Evolutionary conservation across 1,140 invertebrate genomes (phyloP).

Genomic region (Halyomorpha halys): DNA sequence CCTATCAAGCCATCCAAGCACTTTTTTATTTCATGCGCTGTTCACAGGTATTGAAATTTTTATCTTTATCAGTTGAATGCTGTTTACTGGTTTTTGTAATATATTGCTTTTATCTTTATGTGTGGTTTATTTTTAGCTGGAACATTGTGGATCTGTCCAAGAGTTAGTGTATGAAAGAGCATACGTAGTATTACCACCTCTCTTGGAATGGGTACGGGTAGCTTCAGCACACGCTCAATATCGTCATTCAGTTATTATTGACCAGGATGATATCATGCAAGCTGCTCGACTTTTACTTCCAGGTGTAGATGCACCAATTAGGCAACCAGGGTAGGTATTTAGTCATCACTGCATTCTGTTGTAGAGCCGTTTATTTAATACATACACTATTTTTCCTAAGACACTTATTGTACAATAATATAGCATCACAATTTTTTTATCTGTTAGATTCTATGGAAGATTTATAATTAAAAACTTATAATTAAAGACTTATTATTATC

Average conservation of each 20-base stretch:
- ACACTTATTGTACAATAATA: too few relatives aligned
- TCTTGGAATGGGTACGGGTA: conserved; percentile 78
- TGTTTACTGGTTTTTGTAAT: too few relatives aligned
- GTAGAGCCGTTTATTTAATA: too few relatives aligned
- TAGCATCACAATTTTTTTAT: too few relatives aligned
- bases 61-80: too few relatives aligned
- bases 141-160: conserved; percentile 52
- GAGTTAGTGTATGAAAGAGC: conserved; percentile 76
- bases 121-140: conserved; percentile 39
- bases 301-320: conserved; percentile 75
- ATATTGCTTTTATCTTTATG: too few relatives aligned
- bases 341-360: too few relatives aligned
- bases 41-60: conserved; percentile 50
- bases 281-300: conserved; percentile 73
- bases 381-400: too few relatives aligned
- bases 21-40: conserved; percentile 86
- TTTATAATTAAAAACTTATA: too few relatives aligned
- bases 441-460: too few relatives aligned
- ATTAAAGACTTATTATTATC: too few relatives aligned
- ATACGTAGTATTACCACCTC: conserved; percentile 72
- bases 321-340: conserved; percentile 44
- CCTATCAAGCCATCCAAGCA: conserved; percentile 57
- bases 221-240: conserved; percentile 71
- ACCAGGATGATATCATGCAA: conserved; percentile 80
- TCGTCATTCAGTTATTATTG: conserved; percentile 62